Conservation (phyloP, 2,113 vertebrate species). For the Irena cyanogastra region DNA sequence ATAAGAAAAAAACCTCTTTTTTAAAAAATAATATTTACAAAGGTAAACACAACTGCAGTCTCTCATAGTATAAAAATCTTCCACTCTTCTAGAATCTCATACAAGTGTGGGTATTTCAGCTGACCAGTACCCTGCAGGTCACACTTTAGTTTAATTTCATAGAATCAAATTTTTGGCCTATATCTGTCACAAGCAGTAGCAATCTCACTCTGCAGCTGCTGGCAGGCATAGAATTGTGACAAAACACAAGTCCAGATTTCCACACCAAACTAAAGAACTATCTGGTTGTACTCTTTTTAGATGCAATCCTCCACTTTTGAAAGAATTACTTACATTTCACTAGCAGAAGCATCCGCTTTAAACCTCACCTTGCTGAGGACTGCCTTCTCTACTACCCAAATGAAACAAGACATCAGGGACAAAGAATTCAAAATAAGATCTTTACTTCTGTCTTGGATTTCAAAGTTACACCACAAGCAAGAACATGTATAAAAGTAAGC, state of each 20-base stretch:
- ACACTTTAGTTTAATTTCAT: neutral
- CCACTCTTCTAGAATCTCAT: neutral
- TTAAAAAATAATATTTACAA: neutral
- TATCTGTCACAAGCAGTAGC: neutral
- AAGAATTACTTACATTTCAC: neutral
- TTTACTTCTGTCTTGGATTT: neutral
- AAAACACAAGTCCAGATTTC: neutral
- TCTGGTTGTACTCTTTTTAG: neutral
- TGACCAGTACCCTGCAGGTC: neutral
- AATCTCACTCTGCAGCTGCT: neutral
- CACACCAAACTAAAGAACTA: neutral
- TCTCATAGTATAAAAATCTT: neutral
- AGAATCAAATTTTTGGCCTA: neutral
- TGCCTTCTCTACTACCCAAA: neutral
- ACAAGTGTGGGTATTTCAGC: neutral
- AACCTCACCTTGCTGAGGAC: neutral
- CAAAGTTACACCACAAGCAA: neutral
- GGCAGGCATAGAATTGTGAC: neutral
- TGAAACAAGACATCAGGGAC: neutral
- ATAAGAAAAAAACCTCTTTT: accelerated
- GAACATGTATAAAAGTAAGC: neutral
- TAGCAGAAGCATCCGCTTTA: neutral
- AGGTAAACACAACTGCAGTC: neutral
- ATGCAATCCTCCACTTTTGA: neutral
- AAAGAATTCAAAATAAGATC: neutral